These are phyloP conservation scores for Chromobotia macracanthus DNA, from an alignment of 2,797 vertebrate species.

Conservation along the genomic window DNA sequence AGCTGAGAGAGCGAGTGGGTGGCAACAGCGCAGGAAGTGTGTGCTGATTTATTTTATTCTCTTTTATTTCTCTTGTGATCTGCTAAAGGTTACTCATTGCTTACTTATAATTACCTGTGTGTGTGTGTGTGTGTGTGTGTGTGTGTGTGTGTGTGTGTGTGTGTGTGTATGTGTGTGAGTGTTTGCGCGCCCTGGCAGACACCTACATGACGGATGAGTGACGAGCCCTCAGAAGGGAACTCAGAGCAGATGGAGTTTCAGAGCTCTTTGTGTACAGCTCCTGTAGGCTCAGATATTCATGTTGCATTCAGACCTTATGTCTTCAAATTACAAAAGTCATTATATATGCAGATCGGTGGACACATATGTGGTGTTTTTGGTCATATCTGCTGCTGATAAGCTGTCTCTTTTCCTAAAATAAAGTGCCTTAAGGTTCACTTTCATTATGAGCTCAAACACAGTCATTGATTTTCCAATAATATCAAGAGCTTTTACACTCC, in stretches of 20 bases:
- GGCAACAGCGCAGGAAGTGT: conserved; percentile 31
- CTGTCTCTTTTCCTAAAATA: neutral
- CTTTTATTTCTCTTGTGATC: conserved; percentile 46
- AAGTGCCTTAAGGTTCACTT: neutral
- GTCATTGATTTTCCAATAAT: no score
- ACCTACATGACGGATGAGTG: conserved; percentile 22
- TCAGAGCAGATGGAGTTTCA: conserved; percentile 34
- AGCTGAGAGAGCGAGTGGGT: conserved; percentile 38
- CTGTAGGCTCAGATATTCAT: neutral
- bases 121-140: neutral
- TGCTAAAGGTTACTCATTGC: conserved; percentile 40
- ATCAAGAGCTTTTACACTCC: no score
- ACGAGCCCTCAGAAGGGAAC: conserved; percentile 34
- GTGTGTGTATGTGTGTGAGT: neutral
- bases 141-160: neutral
- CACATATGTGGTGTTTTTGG: neutral
- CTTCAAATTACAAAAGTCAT: neutral
- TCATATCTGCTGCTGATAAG: neutral
- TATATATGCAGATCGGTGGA: neutral
- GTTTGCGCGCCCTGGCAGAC: neutral
- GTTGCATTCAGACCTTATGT: neutral
- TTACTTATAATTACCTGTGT: conserved; percentile 44
- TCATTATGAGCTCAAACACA: no score
- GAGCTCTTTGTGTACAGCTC: conserved; percentile 23
- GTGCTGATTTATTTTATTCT: conserved; percentile 39